These are phyloP conservation scores for Tricholaema leucomelas DNA, from an alignment of 2,113 vertebrate species.

Conservation along the genomic window DNA sequence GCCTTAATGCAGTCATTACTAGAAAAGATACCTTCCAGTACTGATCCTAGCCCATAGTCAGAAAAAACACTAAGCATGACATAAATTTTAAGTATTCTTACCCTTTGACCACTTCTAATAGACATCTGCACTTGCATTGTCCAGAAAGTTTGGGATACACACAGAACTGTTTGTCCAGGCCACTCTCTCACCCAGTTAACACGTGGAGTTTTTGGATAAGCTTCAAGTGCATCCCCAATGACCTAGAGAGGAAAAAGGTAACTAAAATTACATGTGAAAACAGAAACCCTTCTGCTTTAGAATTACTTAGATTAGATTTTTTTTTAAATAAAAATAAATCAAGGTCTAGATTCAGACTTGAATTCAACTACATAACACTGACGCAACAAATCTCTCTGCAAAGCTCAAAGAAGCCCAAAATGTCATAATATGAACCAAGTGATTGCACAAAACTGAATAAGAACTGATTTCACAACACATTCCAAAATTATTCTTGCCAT, in stretches of 20 bases:
- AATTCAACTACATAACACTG: background rate
- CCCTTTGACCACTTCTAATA: constrained; percentile 77
- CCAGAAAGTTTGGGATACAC: constrained; percentile 90
- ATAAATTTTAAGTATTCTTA: constrained; percentile 33
- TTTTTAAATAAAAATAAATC: background rate
- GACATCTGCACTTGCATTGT: constrained; percentile 83
- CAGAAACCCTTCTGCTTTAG: background rate
- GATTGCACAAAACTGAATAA: background rate
- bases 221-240: constrained; percentile 79
- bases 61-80: background rate
- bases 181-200: constrained; percentile 86
- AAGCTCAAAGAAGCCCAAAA: background rate
- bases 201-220: constrained; percentile 77
- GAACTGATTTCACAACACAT: background rate
- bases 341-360: background rate
- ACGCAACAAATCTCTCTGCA: background rate
- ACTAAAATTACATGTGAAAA: background rate
- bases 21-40: background rate
- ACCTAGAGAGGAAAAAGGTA: constrained; percentile 70
- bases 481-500: background rate
- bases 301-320: background rate
- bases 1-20: background rate
- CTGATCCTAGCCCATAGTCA: background rate
- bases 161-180: constrained; percentile 91
- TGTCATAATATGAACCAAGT: background rate